A percentile compares a stretch with the other conserved stretches of the same genome.
These are phyloP conservation scores for Pristionchus arcanus DNA, from an alignment of 2,888 invertebrate species.

Conservation along the genomic window DNA sequence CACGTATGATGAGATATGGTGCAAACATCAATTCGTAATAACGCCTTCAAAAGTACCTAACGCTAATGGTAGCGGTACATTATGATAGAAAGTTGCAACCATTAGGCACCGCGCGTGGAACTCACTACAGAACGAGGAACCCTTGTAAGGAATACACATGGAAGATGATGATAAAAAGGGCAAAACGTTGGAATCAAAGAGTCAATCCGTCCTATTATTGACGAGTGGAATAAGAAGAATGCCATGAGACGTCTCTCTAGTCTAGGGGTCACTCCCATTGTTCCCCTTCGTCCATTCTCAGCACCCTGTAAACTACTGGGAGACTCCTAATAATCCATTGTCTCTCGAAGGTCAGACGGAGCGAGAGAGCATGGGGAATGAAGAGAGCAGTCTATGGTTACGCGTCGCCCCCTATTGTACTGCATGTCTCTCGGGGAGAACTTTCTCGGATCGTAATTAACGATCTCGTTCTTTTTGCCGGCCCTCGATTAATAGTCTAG, in stretches of 20 bases:
- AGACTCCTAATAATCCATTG: neutral
- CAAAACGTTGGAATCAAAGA: neutral
- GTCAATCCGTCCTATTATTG: neutral
- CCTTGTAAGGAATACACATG: neutral
- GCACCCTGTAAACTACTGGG: neutral
- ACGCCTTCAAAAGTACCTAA: too few relatives aligned
- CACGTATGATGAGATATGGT: neutral
- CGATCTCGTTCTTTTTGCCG: neutral
- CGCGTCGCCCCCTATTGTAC: neutral
- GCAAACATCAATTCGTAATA: neutral
- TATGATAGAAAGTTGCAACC: too few relatives aligned
- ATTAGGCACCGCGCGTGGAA: neutral
- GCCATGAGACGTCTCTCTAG: neutral
- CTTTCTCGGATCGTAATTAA: conserved; percentile 37
- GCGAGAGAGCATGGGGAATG: neutral
- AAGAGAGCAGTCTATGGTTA: neutral
- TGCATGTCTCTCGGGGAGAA: conserved; percentile 6
- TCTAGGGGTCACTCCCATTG: conserved; percentile 37
- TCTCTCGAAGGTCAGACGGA: neutral
- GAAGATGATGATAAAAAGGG: neutral
- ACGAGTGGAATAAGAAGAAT: neutral
- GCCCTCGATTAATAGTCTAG: neutral
- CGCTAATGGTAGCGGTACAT: too few relatives aligned
- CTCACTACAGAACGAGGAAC: neutral
- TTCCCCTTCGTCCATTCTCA: neutral